Evolutionary conservation across 2,797 vertebrate genomes (phyloP), one percentile per base, ranked within the genome.

Genomic region (Cercopithecus neglectus): DNA sequence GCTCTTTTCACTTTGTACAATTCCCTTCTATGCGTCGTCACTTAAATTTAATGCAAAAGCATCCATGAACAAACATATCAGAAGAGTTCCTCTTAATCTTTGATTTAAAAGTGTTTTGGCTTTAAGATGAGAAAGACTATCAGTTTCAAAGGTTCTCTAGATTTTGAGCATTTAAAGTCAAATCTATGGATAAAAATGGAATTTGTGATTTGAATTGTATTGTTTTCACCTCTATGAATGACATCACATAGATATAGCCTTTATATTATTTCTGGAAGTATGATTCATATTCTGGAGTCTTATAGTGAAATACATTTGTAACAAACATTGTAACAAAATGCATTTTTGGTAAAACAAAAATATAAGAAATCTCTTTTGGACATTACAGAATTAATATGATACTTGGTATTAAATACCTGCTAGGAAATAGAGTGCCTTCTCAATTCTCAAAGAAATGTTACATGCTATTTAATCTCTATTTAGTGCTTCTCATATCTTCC

Each of bases 251-350:
- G 3, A 48, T 85, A 55, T 79, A 28, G n/a, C 28, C 33, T 91
- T 91, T 78, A 19, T 61, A 2, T 53, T 76, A 70, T 70, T 89
- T 89, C 55, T 91, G 30, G 24, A 94, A 97, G 86, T 81, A 21
- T 53, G 53, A 61, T 87, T 86, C 33, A 87, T 84, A 59, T 14
- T 87, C 13, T 81, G 55, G 55, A 86, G 0, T 91, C 16, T 89
- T 78, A 5, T 86, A 91, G 89, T 64, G 74, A 95, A 93, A 72
- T 79, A 46, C 2, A 19, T 39, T 93, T 96, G 33, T 53, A 91
- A 72, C 70, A 74, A 85, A 64, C 2, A 88, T 26, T 94, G 4
- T 46, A 91, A 92, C 50, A 81, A 93, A 78, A 93, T 48, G 12
- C 72, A 22, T 44, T 82, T 61, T 87, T 92, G 10, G 19, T 64